Evolutionary conservation across 1,140 invertebrate species (phyloP).

Genomic region (Galendromus occidentalis): DNA sequence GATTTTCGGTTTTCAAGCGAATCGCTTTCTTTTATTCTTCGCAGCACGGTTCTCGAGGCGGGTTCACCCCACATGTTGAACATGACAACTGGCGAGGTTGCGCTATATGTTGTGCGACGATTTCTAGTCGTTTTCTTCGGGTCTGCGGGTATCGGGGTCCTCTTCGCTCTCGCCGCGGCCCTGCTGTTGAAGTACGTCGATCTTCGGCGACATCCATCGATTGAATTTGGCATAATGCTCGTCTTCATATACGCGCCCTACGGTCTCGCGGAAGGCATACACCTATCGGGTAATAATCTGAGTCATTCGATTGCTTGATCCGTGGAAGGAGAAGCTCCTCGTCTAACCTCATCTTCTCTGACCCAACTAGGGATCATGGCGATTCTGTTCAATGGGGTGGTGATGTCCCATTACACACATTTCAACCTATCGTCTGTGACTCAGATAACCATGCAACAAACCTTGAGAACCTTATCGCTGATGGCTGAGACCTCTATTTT

Average conservation of each 20-base stretch:
- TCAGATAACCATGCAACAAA: constrained; percentile 98
- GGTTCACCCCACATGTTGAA: constrained; percentile 46
- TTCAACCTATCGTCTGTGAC: constrained; percentile 94
- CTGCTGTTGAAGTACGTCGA: constrained; percentile 81
- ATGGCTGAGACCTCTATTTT: constrained; percentile 95
- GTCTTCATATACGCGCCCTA: constrained; percentile 97
- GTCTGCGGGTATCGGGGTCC: constrained; percentile 86
- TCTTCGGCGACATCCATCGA: constrained; percentile 83
- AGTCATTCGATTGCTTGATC: constrained; percentile 15
- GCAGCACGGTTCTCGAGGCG: constrained; percentile 38
- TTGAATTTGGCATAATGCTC: constrained; percentile 95
- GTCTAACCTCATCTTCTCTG: neutral
- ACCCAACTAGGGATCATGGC: constrained; percentile 77
- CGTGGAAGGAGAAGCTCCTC: neutral
- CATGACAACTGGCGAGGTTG: constrained; percentile 46
- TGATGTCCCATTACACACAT: constrained; percentile 99
- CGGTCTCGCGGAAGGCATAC: constrained; percentile 86
- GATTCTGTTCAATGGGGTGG: constrained; percentile 93
- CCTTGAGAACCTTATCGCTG: constrained; percentile 88
- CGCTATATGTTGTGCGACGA: constrained; percentile 63
- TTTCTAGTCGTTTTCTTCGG: constrained; percentile 97
- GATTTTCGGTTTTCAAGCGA: constrained; percentile 21
- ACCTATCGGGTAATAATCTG: constrained; percentile 58
- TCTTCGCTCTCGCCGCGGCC: constrained; percentile 82
- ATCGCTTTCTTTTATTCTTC: constrained; percentile 13